phyloP scores from a whole-genome alignment of 2,113 vertebrate species.

The Potamarius usumacintae region DNA sequence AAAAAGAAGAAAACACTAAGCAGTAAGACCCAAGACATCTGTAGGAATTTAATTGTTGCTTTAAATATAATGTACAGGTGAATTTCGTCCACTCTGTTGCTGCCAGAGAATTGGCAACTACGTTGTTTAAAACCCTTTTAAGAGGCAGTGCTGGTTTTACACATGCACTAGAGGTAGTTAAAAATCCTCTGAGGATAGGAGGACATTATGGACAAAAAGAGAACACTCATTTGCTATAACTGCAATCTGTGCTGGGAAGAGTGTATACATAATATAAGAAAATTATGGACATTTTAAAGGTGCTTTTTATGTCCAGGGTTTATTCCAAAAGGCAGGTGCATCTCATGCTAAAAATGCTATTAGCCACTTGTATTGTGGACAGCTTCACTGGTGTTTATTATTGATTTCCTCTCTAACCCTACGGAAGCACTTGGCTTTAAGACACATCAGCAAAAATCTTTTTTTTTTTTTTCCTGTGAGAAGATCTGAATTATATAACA shows the following conservation, averaged over 20 bases:
- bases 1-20: constrained; percentile 54
- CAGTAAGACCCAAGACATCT: constrained; percentile 71
- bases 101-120: constrained; percentile 55
- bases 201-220: not conserved
- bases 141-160: constrained; percentile 45
- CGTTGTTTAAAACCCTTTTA: constrained; percentile 46
- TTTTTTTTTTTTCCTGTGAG: constrained; percentile 45
- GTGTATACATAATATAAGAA: constrained; percentile 16
- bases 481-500: not conserved
- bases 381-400: constrained; percentile 7
- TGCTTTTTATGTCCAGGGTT: constrained; percentile 39
- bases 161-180: constrained; percentile 59
- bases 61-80: constrained; percentile 70
- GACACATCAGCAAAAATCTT: constrained; percentile 64
- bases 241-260: constrained; percentile 36
- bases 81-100: constrained; percentile 54
- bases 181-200: constrained; percentile 50
- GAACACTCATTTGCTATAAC: not conserved
- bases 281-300: constrained; percentile 41
- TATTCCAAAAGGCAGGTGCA: constrained; percentile 18
- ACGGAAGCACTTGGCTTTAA: constrained; percentile 66
- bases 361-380: not conserved
- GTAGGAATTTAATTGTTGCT: constrained; percentile 75
- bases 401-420: constrained; percentile 40
- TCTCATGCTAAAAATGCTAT: constrained; percentile 10